These are phyloP conservation scores for Archilochus colubris DNA, from an alignment of 2,113 vertebrate genomes.

Conservation along the genomic window DNA sequence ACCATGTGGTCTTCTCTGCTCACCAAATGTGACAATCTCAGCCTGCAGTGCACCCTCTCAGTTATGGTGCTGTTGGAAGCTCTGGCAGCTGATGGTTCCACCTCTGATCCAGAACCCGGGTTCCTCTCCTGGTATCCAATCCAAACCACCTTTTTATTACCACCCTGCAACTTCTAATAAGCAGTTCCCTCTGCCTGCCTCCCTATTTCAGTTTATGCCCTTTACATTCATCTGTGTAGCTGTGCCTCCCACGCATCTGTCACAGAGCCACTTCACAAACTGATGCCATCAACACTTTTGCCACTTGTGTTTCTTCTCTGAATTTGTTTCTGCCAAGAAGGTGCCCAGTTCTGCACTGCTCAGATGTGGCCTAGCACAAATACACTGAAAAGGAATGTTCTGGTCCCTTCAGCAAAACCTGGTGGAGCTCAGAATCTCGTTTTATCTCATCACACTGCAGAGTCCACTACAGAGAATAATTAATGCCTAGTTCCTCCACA, in stretches of 20 bases:
- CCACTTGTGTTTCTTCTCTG: background rate
- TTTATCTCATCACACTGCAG: background rate
- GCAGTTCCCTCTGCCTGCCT: background rate
- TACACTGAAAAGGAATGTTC: background rate
- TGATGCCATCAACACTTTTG: background rate
- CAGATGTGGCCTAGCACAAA: background rate
- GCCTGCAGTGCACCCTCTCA: background rate
- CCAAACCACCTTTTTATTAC: background rate
- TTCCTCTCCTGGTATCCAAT: background rate
- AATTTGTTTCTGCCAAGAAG: background rate
- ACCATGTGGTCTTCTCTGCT: background rate
- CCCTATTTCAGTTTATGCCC: background rate
- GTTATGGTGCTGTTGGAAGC: fast-evolving
- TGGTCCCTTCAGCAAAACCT: background rate
- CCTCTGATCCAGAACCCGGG: fast-evolving
- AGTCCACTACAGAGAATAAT: background rate
- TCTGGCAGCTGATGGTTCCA: background rate
- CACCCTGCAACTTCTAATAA: background rate
- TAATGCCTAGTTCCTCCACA: background rate
- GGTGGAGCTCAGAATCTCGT: background rate
- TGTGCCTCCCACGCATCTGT: background rate
- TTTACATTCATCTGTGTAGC: background rate
- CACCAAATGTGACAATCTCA: background rate
- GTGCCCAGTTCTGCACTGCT: background rate
- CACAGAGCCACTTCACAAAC: background rate